These are phyloP conservation scores for Agrochola lychnidis DNA, from an alignment of 2,888 invertebrate species.

Conservation along the genomic window DNA sequence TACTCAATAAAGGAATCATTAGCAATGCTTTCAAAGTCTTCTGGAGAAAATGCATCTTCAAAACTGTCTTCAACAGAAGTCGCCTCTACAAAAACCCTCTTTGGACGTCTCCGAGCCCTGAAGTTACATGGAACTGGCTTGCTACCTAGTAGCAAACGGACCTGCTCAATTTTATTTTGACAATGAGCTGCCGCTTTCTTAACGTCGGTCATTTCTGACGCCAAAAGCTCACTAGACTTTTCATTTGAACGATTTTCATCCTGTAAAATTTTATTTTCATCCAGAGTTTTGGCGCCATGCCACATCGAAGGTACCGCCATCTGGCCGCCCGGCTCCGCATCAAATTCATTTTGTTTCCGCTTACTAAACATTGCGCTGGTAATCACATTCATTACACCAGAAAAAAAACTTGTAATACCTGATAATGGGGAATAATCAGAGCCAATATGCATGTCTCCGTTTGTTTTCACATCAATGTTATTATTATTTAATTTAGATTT, in stretches of 20 bases:
- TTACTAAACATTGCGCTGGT: conserved; percentile 80
- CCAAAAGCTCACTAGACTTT: conserved; percentile 66
- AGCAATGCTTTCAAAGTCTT: conserved; percentile 78
- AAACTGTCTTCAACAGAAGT: conserved; percentile 79
- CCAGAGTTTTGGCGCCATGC: conserved; percentile 80
- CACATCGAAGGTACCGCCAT: conserved; percentile 77
- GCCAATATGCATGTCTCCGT: conserved; percentile 32
- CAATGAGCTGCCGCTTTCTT: conserved; percentile 78
- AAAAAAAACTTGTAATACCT: conserved; percentile 81
- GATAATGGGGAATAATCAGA: conserved; percentile 70
- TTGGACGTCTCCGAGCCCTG: conserved; percentile 71
- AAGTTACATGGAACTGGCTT: conserved; percentile 69
- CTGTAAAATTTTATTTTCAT: conserved; percentile 80
- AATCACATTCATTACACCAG: conserved; percentile 82
- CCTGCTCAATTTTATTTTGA: conserved; percentile 81
- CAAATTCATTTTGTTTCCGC: conserved; percentile 76
- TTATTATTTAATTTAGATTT: conserved; percentile 56
- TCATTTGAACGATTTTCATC: conserved; percentile 67
- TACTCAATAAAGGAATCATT: conserved; percentile 75
- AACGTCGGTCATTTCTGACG: conserved; percentile 79
- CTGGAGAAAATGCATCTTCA: conserved; percentile 83
- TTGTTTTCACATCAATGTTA: conserved; percentile 57
- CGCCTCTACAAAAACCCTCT: conserved; percentile 79
- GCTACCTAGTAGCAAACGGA: conserved; percentile 74
- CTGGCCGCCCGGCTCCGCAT: conserved; percentile 71